These are phyloP conservation scores for Phylloscopus trochiloides DNA, from an alignment of 2,113 vertebrate genomes.

Conservation along the genomic window DNA sequence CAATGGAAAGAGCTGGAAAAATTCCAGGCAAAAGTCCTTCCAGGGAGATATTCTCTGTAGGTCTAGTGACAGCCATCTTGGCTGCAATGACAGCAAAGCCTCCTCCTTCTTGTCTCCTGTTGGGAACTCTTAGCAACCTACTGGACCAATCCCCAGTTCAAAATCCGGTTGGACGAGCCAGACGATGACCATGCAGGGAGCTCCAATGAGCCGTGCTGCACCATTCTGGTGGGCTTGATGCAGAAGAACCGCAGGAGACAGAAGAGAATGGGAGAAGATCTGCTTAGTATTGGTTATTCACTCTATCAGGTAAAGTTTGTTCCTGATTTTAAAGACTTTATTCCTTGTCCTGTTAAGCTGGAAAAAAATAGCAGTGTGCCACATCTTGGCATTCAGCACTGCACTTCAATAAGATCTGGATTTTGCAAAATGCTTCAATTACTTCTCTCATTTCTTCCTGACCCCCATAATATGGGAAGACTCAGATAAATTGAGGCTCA, in stretches of 20 bases:
- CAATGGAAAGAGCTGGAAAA: background rate
- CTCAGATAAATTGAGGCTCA: background rate
- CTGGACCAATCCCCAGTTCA: constrained; percentile 87
- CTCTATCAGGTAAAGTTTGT: constrained; percentile 75
- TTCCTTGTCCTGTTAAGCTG: background rate
- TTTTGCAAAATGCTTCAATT: background rate
- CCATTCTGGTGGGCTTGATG: constrained; percentile 82
- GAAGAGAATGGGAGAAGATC: constrained; percentile 78
- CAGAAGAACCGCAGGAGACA: constrained; percentile 82
- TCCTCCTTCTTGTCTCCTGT: background rate
- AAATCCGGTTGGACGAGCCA: constrained; percentile 75
- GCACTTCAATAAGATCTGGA: background rate
- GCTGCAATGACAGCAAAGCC: background rate
- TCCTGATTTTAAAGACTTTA: background rate
- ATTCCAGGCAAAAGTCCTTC: background rate
- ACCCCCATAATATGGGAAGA: background rate
- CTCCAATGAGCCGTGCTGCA: constrained; percentile 73
- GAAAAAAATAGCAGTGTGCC: background rate
- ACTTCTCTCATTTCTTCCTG: background rate
- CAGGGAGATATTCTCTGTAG: background rate
- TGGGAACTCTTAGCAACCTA: constrained; percentile 70
- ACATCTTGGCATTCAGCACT: background rate
- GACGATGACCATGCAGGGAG: constrained; percentile 79
- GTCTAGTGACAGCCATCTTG: background rate
- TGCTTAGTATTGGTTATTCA: constrained; percentile 82